Evolutionary conservation across 2,888 invertebrate genomes (phyloP), one percentile per base, ranked within the genome.

Genomic region (Polydrusus pterygomalis): DNA sequence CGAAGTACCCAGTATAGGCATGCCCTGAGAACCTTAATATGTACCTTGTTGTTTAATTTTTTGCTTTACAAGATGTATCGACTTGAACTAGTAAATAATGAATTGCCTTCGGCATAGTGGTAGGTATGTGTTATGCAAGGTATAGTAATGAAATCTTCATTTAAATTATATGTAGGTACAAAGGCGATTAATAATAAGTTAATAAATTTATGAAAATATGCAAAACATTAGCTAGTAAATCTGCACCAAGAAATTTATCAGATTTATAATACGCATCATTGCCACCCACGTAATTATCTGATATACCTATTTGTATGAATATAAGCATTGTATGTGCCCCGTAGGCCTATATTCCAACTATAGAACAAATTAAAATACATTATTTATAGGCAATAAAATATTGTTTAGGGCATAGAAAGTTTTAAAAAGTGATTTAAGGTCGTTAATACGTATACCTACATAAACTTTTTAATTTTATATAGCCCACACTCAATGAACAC

Each of bases 221-320:
- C 13, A 13, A 40, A 25, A 25, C 25, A 25, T 25, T 25, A 5
- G 25, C 25, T 25, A 25, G 40, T 62, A 62, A 62, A 62, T 62
- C 62, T 43, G 38, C 34, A 40, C 18, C 20, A 18, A 62, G 17
- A 25, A 45, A 63, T 63, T 63, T n/a, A 45, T 45, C 20, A n/a
- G 63, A 13, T 43, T n/a, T 63, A 45, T 63, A 63, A 45, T 63
- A 25, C 25, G n/a, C 25, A 25, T 5, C 25, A 25, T 25, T 3
- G 1, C 20, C 63, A 63, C 63, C 63, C 63, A 63, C 63, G 63
- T 63, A 45, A 63, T 43, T 63, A 63, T 17, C 10, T 63, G 63
- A 63, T 63, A 63, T 63, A 63, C n/a, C 45, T 62, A 40, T 43
- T 60, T 60, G 25, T 20, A 63, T 25, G 20, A 63, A 40, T 63